Conservation (phyloP, 37 sponge, comb jelly and placozoan species). For the Haliclona indistincta region DNA sequence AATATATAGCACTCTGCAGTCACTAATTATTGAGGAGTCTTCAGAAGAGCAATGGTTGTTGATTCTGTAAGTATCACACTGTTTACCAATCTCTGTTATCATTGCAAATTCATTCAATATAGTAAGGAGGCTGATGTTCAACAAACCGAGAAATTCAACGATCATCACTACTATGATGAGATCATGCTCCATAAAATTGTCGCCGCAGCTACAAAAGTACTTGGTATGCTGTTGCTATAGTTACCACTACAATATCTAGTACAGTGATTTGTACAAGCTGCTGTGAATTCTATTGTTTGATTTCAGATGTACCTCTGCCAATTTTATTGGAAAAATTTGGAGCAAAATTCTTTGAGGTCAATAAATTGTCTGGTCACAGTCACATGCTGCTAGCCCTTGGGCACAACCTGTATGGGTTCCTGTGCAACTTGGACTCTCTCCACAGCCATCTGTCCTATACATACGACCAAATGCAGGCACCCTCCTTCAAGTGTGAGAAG, state of each 20-base stretch:
- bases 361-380: conserved; percentile 68
- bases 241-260: no score
- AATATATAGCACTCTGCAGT: conserved; percentile 44
- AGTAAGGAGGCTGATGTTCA: conserved; percentile 44
- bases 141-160: conserved; percentile 10
- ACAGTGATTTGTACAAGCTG: no score
- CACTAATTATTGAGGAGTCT: conserved; percentile 29
- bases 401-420: conserved; percentile 55
- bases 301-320: conserved; percentile 45
- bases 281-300: not conserved
- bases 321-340: conserved; percentile 66
- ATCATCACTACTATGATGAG: conserved; percentile 56
- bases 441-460: conserved; percentile 76
- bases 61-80: conserved; percentile 39
- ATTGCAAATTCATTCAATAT: not conserved
- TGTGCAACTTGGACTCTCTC: conserved; percentile 73
- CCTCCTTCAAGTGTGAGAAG: conserved; percentile 71
- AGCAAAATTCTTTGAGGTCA: conserved; percentile 54
- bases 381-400: conserved; percentile 61
- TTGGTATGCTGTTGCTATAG: conserved; percentile 33
- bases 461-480: conserved; percentile 72
- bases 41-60: conserved; percentile 22
- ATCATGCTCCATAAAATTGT: conserved; percentile 9
- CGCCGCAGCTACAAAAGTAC: conserved; percentile 15
- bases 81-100: not conserved